Evolutionary conservation across 2,797 vertebrate species (phyloP).

Genomic region (Heterohyrax brucei): DNA sequence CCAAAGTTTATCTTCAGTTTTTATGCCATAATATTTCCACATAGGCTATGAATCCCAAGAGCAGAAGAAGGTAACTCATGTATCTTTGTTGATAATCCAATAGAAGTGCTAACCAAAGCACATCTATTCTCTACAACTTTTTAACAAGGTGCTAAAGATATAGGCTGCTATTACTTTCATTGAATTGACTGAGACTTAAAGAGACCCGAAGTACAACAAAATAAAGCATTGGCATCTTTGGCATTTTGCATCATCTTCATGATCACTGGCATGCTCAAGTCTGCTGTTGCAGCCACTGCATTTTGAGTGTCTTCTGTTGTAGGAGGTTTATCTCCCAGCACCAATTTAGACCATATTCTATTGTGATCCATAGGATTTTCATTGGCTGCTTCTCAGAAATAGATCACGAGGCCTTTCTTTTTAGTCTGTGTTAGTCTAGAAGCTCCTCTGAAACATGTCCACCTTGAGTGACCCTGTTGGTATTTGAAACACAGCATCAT

Average conservation of each 20-base stretch:
- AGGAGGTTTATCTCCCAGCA: background rate
- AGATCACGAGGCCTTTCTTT: background rate
- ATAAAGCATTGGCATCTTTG: background rate
- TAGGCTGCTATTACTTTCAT: background rate
- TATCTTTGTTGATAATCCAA: background rate
- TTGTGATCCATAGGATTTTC: background rate
- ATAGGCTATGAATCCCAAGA: background rate
- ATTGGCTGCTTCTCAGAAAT: background rate
- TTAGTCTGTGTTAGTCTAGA: background rate
- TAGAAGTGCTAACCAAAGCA: background rate
- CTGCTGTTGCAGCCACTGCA: background rate
- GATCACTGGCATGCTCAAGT: background rate
- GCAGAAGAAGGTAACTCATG: background rate
- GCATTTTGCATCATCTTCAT: background rate
- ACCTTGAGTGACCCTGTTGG: background rate
- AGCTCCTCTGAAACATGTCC: background rate
- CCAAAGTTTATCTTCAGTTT: background rate
- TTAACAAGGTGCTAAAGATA: background rate
- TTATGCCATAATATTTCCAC: background rate
- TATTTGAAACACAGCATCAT: background rate
- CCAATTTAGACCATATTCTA: background rate
- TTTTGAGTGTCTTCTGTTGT: background rate
- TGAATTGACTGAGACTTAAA: background rate
- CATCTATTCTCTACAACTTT: background rate
- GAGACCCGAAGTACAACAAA: background rate